Evolutionary conservation across 2,888 invertebrate species (phyloP), one percentile per base, ranked within the genome.

Genomic region (Masnerella sp.): DNA sequence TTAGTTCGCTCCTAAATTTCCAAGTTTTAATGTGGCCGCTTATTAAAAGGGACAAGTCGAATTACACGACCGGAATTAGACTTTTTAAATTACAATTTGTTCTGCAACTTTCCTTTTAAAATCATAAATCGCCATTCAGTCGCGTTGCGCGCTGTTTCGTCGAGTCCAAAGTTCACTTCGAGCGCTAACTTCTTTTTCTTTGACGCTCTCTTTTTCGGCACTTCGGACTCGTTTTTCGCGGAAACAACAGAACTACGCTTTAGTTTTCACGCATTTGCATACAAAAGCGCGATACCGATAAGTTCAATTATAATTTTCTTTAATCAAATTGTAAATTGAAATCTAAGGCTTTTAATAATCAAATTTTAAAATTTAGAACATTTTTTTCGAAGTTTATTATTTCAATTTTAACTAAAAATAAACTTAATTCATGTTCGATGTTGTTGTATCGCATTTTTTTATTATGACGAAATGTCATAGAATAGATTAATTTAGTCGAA

Each of bases 61-160:
- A 36, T 54, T 54, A 54, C 28, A 28, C 28, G 34, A 25, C 7
- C 8, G 28, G 25, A 64, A 64, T 64, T 54, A 38, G 11, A 45
- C 45, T 64, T 64, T 52, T 45, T 36, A 42, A 62, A 54, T 65
- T 43, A 56, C 64, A 64, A 64, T 54, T 54, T 56, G 47, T 47
- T 56, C 45, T 11, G 36, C 12, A 64, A 64, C 52, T 64, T 64
- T 54, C 20, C 54, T 54, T 64, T 52, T 54, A 43, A 52, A 54
- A 36, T 54, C 45, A 54, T 64, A 64, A 64, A 64, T 64, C 38
- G 54, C 36, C 25, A 54, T 54, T 52, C 52, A 64, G 45, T 18
- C 36, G 34, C 25, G 40, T 20, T 20, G 30, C 34, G 28, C 28
- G 34, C 14, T 20, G 30, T 47, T 47, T 59, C 47, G 25, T 28